Evolutionary conservation across 2,797 vertebrate species (phyloP).

Genomic region (Xenops minutus): DNA sequence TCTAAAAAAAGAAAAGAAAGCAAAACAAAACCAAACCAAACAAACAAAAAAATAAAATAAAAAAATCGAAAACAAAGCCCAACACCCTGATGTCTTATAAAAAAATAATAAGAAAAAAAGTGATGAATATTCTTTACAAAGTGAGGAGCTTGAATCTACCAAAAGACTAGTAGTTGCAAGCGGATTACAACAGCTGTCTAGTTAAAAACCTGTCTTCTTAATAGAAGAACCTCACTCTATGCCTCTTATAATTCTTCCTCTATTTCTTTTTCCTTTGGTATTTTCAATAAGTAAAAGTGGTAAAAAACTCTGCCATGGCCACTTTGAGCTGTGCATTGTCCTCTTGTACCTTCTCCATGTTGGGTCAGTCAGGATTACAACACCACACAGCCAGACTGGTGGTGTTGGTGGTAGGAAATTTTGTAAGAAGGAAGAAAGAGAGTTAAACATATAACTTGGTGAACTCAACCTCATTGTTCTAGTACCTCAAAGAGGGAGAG

Average conservation of each 20-base stretch:
- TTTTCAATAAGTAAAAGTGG: neutral
- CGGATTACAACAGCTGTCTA: neutral
- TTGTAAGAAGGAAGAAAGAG: neutral
- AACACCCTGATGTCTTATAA: rapidly evolving
- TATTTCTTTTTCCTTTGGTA: neutral
- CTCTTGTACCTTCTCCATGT: neutral
- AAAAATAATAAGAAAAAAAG: neutral
- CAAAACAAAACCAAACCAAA: too few species aligned
- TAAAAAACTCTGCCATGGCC: neutral
- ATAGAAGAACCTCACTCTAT: neutral
- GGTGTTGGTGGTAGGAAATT: neutral
- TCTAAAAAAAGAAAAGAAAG: neutral
- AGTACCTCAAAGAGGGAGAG: neutral
- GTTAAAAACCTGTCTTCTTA: neutral
- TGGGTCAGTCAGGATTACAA: neutral
- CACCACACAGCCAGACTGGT: neutral
- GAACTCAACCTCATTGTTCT: neutral
- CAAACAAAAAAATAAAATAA: neutral
- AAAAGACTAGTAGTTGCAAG: neutral
- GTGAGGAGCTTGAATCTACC: neutral
- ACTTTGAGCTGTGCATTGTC: neutral
- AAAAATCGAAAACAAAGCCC: too few species aligned
- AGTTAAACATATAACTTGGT: neutral
- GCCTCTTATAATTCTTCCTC: neutral
- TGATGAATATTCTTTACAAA: too few species aligned